Percentiles rank a stretch among this genome's conserved stretches.
Evolutionary conservation across 2,113 vertebrate species (phyloP).

Genomic region (Lagenorhynchus albirostris): DNA sequence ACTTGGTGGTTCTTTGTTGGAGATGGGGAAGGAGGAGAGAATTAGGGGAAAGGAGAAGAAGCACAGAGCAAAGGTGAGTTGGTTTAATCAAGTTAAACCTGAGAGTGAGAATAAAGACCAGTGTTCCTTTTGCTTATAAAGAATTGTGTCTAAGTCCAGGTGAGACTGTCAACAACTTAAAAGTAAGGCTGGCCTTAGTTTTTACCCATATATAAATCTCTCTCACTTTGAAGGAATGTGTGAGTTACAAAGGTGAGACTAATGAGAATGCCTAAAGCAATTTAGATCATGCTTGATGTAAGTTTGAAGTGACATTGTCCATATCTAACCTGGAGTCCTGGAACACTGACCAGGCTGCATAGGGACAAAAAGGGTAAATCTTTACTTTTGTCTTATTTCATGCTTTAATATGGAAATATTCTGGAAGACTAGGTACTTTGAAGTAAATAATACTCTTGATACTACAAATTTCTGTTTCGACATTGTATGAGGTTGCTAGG

Average conservation of each 20-base stretch:
- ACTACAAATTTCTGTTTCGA: constrained; percentile 16
- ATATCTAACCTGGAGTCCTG: neutral
- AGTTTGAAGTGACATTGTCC: neutral
- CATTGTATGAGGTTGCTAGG: neutral
- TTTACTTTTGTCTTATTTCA: neutral
- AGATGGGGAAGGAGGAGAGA: neutral
- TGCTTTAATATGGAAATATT: neutral
- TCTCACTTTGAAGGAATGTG: neutral
- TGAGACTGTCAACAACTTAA: neutral
- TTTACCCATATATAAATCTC: neutral
- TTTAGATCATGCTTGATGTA: neutral
- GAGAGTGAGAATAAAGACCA: neutral
- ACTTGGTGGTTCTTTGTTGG: neutral
- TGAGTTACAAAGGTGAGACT: neutral
- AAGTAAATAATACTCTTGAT: neutral
- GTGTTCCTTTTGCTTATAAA: neutral
- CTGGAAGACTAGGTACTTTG: neutral
- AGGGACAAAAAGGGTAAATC: neutral
- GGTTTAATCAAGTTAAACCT: neutral
- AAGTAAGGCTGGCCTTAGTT: neutral
- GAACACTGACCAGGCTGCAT: neutral
- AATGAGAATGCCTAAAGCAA: neutral
- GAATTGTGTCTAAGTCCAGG: neutral
- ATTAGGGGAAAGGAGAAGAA: neutral
- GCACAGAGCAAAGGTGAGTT: neutral